Conservation (phyloP, 2,797 vertebrate genomes). For the Sitta carolinensis region DNA sequence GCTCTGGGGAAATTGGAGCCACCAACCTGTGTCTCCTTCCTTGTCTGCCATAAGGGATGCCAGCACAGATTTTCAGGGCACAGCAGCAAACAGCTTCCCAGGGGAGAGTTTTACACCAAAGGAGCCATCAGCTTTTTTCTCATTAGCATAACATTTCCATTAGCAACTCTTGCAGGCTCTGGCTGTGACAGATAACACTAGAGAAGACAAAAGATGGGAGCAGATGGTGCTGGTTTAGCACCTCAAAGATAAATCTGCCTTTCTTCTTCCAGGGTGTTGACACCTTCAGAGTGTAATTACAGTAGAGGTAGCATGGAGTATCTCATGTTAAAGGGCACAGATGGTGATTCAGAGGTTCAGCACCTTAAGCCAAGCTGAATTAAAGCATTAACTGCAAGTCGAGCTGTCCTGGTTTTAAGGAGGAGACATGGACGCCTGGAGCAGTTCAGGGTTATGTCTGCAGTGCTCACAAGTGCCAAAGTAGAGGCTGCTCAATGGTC, state of each 20-base stretch:
- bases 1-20: background rate
- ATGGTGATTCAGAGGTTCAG: background rate
- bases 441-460: background rate
- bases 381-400: background rate
- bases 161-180: background rate
- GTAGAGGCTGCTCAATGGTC: background rate
- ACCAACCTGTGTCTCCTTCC: background rate
- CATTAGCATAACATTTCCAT: background rate
- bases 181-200: background rate
- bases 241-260: background rate
- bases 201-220: background rate
- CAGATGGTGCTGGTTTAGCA: background rate
- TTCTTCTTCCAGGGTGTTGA: background rate
- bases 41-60: rapidly evolving
- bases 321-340: background rate
- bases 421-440: background rate
- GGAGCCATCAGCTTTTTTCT: background rate
- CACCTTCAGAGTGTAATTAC: background rate
- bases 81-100: background rate
- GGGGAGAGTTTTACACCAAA: background rate
- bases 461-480: background rate
- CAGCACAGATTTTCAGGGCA: background rate
- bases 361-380: background rate
- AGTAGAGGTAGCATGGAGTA: rapidly evolving
- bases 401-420: background rate